Percentiles rank a stretch among this genome's conserved stretches.
Conservation (phyloP, 2,113 vertebrate genomes). For the Argyrosomus japonicus region DNA sequence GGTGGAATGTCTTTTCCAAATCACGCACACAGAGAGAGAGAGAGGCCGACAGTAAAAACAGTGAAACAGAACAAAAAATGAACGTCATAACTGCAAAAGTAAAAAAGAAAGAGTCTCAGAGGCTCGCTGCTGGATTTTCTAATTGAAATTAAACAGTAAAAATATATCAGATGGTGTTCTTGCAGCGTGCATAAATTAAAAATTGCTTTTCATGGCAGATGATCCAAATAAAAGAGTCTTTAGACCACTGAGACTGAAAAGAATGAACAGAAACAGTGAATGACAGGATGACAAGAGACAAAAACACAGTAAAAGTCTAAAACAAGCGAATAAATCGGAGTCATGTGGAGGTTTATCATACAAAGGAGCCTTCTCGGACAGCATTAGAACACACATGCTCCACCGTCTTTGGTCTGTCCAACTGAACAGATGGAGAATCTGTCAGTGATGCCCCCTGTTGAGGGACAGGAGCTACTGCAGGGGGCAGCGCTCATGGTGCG, state of each 20-base stretch:
- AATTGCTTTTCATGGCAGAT: not conserved
- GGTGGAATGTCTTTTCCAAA: slow-evolving; percentile 89
- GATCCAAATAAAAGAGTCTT: not conserved
- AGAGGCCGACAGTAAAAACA: slow-evolving; percentile 78
- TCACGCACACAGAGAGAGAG: slow-evolving; percentile 78
- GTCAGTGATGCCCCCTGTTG: slow-evolving; percentile 70
- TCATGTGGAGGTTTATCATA: not conserved
- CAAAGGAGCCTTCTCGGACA: not conserved
- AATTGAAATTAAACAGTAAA: not conserved
- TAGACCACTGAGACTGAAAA: slow-evolving; percentile 53
- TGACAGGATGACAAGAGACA: slow-evolving; percentile 29
- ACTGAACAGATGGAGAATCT: slow-evolving; percentile 74
- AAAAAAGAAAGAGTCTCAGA: slow-evolving; percentile 45
- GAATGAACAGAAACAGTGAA: slow-evolving; percentile 43
- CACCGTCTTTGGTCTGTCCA: slow-evolving; percentile 44
- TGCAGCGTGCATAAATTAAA: slow-evolving; percentile 7
- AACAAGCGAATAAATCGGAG: slow-evolving; percentile 9
- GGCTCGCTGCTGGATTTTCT: slow-evolving; percentile 44
- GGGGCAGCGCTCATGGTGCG: slow-evolving; percentile 43
- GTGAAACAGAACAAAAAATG: slow-evolving; percentile 75
- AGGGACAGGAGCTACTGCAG: slow-evolving; percentile 69
- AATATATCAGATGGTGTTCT: not conserved
- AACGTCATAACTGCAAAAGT: slow-evolving; percentile 40
- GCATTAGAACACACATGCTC: not conserved
- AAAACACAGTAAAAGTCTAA: slow-evolving; percentile 38